phyloP scores from a whole-genome alignment of 2,888 invertebrate species.

The Tenthredo distinguenda region DNA sequence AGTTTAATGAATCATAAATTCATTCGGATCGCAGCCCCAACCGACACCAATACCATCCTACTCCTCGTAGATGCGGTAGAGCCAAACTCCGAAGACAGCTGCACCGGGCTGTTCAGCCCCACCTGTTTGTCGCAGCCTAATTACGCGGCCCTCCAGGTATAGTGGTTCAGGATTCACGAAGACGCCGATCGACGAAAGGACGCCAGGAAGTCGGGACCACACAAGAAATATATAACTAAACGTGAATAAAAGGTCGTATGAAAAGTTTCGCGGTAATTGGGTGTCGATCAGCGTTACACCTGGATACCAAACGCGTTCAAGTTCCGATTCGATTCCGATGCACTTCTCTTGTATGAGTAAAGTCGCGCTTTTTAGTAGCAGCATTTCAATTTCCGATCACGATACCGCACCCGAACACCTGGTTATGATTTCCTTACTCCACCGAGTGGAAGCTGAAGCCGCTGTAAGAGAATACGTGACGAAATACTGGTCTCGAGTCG shows the following conservation, averaged over 20 bases:
- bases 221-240: constrained; percentile 32
- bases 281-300: neutral
- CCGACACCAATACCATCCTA: neutral
- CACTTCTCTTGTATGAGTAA: neutral
- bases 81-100: constrained; percentile 58
- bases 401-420: neutral
- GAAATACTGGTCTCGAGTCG: constrained; percentile 10
- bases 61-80: constrained; percentile 22
- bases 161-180: constrained; percentile 30
- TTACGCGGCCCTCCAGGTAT: constrained; percentile 61
- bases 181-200: constrained; percentile 17
- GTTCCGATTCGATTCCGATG: neutral
- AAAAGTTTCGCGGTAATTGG: constrained; percentile 1
- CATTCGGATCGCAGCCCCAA: constrained; percentile 22
- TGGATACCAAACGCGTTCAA: neutral
- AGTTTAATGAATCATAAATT: constrained; percentile 49
- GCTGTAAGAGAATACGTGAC: constrained; percentile 4
- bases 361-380: neutral
- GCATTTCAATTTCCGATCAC: neutral
- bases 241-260: neutral
- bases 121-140: constrained; percentile 73
- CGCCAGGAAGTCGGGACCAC: constrained; percentile 27
- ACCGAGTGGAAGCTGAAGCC: neutral
- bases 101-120: constrained; percentile 67
- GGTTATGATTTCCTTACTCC: neutral